phyloP scores from a whole-genome alignment of 2,797 vertebrate genomes.

The Onychomys leucogaster region DNA sequence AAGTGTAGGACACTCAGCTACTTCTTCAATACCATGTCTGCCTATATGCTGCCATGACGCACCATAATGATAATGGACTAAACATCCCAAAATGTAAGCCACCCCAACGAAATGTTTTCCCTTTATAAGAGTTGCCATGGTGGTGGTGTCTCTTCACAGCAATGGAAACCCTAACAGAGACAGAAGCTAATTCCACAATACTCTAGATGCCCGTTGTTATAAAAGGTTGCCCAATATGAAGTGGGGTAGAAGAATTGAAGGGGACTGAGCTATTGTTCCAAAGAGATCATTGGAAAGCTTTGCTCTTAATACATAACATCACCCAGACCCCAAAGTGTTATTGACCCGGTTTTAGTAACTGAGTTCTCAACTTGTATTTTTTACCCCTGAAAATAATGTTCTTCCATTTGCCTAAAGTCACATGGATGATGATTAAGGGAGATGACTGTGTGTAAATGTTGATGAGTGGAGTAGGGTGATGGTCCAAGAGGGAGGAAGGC shows the following conservation, averaged over 20 bases:
- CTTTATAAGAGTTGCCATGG: fast-evolving
- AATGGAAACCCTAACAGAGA: not conserved
- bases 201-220: not conserved
- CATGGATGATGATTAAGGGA: not conserved
- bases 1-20: not conserved
- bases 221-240: not conserved
- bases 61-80: not conserved
- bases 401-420: slow-evolving; percentile 21
- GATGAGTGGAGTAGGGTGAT: not conserved
- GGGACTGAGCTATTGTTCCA: not conserved
- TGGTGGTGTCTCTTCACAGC: not conserved
- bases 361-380: not conserved
- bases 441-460: not conserved
- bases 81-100: not conserved
- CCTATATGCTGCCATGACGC: not conserved
- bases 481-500: not conserved
- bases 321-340: not conserved
- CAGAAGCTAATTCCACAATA: not conserved
- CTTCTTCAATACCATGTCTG: not conserved
- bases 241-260: not conserved
- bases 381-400: not conserved
- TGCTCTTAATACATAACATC: not conserved
- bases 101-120: not conserved
- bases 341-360: not conserved
- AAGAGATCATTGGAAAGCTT: not conserved